phyloP scores from a whole-genome alignment of 2,888 invertebrate genomes.

The Romanomermis culicivorax region DNA sequence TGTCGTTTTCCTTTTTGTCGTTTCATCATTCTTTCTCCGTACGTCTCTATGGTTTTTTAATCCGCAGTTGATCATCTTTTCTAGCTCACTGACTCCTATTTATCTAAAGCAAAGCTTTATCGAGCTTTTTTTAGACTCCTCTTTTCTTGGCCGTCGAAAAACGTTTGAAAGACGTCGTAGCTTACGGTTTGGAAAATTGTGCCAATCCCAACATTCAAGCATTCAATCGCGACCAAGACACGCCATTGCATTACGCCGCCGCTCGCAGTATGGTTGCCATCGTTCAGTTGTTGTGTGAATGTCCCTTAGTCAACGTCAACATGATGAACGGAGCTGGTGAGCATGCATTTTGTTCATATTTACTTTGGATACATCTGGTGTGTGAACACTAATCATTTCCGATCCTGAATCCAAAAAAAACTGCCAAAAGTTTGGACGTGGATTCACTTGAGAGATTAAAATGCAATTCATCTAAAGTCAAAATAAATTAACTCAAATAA shows the following conservation, averaged over 20 bases:
- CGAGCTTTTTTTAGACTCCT: conserved; percentile 22
- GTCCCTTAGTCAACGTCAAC: conserved; percentile 14
- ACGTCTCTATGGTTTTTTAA: background rate
- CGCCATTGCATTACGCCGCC: conserved; percentile 24
- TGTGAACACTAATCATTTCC: too few relatives aligned
- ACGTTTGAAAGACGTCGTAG: conserved; percentile 20
- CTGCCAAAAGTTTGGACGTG: too few relatives aligned
- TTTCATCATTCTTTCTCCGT: background rate
- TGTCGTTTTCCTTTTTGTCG: too few relatives aligned
- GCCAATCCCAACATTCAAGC: conserved; percentile 23
- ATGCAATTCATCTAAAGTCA: too few relatives aligned
- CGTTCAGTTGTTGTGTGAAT: conserved; percentile 10
- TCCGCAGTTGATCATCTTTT: background rate
- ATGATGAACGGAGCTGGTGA: conserved; percentile 1
- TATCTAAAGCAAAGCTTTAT: too few relatives aligned
- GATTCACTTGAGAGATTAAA: too few relatives aligned
- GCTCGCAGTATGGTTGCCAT: conserved; percentile 22
- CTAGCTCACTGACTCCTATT: too few relatives aligned
- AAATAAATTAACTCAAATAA: too few relatives aligned
- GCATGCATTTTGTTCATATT: too few relatives aligned
- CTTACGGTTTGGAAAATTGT: conserved; percentile 24
- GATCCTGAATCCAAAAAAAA: too few relatives aligned
- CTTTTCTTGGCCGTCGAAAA: conserved; percentile 24
- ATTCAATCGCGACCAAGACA: conserved; percentile 16
- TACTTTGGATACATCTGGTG: too few relatives aligned